Conservation (phyloP, 1,140 invertebrate species). For the Macrosteles quadrilineatus region DNA sequence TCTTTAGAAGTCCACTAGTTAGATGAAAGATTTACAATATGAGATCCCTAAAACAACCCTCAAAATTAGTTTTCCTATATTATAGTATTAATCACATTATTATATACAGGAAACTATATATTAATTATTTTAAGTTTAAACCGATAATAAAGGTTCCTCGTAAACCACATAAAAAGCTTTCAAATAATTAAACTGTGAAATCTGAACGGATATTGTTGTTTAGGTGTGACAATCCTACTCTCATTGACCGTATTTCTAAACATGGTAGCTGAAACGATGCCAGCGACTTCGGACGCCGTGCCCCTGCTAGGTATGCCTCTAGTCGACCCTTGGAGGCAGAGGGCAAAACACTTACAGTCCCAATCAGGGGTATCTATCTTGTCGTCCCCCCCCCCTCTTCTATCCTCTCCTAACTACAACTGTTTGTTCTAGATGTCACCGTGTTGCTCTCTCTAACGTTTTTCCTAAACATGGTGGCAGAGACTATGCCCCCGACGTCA, state of each 20-base stretch:
- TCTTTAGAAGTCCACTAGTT: no score
- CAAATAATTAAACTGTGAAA: no score
- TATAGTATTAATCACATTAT: no score
- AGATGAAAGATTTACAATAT: no score
- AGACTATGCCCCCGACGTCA: constrained; percentile 66
- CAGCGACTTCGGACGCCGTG: constrained; percentile 80
- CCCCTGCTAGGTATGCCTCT: constrained; percentile 73
- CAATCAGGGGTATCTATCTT: constrained; percentile 11
- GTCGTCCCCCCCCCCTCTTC: constrained; percentile 9
- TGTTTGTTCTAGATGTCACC: constrained; percentile 61
- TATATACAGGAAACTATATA: no score
- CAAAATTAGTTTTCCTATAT: no score
- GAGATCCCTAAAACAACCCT: no score
- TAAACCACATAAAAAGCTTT: no score
- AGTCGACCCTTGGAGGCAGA: constrained; percentile 38
- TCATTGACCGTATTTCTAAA: constrained; percentile 89
- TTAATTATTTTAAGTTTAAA: no score
- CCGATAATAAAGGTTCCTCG: no score
- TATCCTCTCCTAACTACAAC: constrained; percentile 30
- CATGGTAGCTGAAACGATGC: constrained; percentile 81
- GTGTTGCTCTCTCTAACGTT: constrained; percentile 72
- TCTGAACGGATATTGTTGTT: constrained; percentile 44
- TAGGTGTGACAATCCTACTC: constrained; percentile 86
- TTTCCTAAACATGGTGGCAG: constrained; percentile 68
- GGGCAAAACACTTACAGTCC: constrained; percentile 21